Evolutionary conservation across 1,140 invertebrate species (phyloP).

Genomic region (Ceratina japonica): DNA sequence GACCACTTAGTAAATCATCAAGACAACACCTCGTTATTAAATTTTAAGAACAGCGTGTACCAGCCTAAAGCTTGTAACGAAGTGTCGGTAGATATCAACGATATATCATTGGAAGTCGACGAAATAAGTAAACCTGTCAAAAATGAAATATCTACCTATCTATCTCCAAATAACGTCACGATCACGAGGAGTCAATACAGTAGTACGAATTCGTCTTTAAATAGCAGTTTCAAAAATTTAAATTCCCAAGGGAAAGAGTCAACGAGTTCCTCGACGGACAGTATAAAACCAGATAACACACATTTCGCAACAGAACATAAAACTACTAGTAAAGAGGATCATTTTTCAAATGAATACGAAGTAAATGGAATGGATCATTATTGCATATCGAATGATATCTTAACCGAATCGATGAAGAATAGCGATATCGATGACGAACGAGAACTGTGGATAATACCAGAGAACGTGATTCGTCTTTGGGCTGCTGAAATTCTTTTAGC

Average conservation of each 20-base stretch:
- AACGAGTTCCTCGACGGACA: conserved; percentile 18
- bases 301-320: background rate
- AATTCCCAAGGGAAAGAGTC: conserved; percentile 26
- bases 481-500: conserved; percentile 86
- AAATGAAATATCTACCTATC: conserved; percentile 25
- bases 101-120: conserved; percentile 41
- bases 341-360: background rate
- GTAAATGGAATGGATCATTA: conserved; percentile 4
- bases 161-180: conserved; percentile 7
- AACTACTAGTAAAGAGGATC: conserved; percentile 1
- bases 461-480: conserved; percentile 82
- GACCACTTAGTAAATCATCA: conserved; percentile 59
- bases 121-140: conserved; percentile 3
- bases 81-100: conserved; percentile 29
- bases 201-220: conserved; percentile 55
- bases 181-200: conserved; percentile 16
- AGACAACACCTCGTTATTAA: conserved; percentile 10
- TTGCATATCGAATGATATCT: conserved; percentile 21
- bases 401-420: conserved; percentile 44
- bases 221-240: conserved; percentile 56
- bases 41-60: conserved; percentile 11
- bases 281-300: conserved; percentile 12
- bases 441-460: conserved; percentile 71
- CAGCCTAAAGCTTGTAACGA: conserved; percentile 21
- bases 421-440: conserved; percentile 59